A percentile compares a stretch with the other conserved stretches of the same genome.
phyloP scores from a whole-genome alignment of 1,140 invertebrate genomes.

The Dreissena rostriformis region DNA sequence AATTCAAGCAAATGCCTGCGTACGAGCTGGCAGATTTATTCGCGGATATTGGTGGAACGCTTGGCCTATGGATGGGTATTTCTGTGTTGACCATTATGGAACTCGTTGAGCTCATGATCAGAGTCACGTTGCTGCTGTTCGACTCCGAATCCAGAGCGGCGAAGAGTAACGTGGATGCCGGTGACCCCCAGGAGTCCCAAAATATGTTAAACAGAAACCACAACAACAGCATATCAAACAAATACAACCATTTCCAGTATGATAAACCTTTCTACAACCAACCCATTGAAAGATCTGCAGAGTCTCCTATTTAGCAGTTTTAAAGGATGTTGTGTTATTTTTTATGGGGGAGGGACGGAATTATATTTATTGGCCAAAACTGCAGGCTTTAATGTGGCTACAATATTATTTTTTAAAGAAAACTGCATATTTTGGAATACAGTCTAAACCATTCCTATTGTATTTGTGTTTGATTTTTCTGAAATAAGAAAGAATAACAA shows the following conservation, averaged over 20 bases:
- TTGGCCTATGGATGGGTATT: slow-evolving; percentile 79
- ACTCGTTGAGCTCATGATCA: slow-evolving; percentile 72
- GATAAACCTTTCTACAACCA: slow-evolving; percentile 23
- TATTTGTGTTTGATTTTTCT: no score
- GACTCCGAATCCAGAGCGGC: slow-evolving; percentile 71
- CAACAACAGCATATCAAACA: neutral
- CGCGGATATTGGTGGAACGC: slow-evolving; percentile 77
- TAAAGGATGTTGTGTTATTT: no score
- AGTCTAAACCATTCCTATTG: no score
- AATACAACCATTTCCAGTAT: slow-evolving; percentile 51
- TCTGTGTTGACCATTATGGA: slow-evolving; percentile 79
- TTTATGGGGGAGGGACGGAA: no score
- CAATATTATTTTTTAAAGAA: no score
- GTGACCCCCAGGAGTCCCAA: slow-evolving; percentile 22
- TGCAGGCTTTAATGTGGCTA: no score
- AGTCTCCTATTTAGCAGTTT: slow-evolving; percentile 49
- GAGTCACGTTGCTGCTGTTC: slow-evolving; percentile 72
- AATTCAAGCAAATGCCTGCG: slow-evolving; percentile 75
- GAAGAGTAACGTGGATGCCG: neutral
- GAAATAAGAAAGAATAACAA: no score
- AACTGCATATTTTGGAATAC: no score
- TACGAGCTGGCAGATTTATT: slow-evolving; percentile 77
- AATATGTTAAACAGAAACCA: slow-evolving; percentile 17
- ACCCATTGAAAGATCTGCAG: slow-evolving; percentile 22
- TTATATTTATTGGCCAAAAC: no score